Evolutionary conservation across 1,140 invertebrate species (phyloP).

Genomic region (Pogonus chalceus): DNA sequence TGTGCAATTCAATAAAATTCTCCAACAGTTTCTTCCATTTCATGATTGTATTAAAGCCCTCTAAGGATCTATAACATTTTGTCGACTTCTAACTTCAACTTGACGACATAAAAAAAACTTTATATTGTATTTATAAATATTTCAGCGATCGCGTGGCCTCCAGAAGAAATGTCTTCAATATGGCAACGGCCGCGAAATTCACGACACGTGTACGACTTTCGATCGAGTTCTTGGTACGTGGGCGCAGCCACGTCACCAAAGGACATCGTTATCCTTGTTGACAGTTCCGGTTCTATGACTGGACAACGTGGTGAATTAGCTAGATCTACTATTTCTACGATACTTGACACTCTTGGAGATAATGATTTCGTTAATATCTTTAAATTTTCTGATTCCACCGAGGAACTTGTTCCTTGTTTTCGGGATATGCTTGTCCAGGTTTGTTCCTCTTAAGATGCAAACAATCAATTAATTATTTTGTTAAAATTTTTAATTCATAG

Average conservation of each 20-base stretch:
- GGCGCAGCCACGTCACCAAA: slow-evolving; percentile 93
- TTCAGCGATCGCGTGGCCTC: slow-evolving; percentile 62
- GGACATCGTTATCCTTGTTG: slow-evolving; percentile 88
- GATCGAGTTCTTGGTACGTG: slow-evolving; percentile 86
- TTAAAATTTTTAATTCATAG: too few relatives aligned
- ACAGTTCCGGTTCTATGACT: slow-evolving; percentile 80
- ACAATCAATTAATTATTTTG: too few relatives aligned
- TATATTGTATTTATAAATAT: background rate
- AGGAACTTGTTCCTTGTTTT: slow-evolving; percentile 75
- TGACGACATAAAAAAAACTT: background rate
- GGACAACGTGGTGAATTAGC: slow-evolving; percentile 77
- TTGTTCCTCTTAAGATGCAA: slow-evolving; percentile 17
- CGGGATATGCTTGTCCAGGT: slow-evolving; percentile 77
- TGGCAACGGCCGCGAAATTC: slow-evolving; percentile 37
- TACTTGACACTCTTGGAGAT: slow-evolving; percentile 89
- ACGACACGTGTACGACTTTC: slow-evolving; percentile 77
- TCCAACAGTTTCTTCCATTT: too few relatives aligned
- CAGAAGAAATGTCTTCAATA: slow-evolving; percentile 43
- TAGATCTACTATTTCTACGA: slow-evolving; percentile 70
- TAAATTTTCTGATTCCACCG: slow-evolving; percentile 63
- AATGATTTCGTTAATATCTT: slow-evolving; percentile 96
- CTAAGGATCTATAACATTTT: too few relatives aligned
- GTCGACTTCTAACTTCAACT: too few relatives aligned
- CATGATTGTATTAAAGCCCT: too few relatives aligned
- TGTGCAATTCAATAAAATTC: too few relatives aligned